A percentile compares a stretch with the other conserved stretches of the same genome.
phyloP scores from a whole-genome alignment of 2,888 invertebrate genomes.

The Linnaemya vulpina region DNA sequence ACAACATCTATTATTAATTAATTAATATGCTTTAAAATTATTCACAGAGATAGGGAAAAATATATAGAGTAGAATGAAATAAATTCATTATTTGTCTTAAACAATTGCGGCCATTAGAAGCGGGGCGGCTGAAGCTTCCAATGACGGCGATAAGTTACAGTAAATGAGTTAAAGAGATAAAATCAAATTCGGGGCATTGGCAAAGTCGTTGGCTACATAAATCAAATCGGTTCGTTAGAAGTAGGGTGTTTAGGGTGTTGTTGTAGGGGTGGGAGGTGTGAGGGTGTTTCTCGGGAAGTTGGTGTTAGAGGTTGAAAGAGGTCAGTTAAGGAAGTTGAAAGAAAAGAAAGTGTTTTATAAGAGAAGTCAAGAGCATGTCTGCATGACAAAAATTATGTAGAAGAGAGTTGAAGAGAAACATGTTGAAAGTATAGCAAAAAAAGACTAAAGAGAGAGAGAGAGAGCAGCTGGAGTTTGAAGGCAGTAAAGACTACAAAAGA shows the following conservation, averaged over 20 bases:
- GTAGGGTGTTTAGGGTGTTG: not conserved
- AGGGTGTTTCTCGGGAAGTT: not conserved
- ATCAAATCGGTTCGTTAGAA: slow-evolving; percentile 45
- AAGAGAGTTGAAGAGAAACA: not conserved
- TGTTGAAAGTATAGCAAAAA: not conserved
- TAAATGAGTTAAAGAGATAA: slow-evolving; percentile 41
- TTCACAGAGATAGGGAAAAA: slow-evolving; percentile 54
- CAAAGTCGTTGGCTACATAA: slow-evolving; percentile 66
- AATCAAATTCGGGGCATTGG: slow-evolving; percentile 68
- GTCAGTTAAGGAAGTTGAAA: not conserved
- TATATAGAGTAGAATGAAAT: slow-evolving; percentile 31
- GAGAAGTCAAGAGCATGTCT: not conserved
- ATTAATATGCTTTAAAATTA: slow-evolving; percentile 62
- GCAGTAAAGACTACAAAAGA: too few relatives aligned
- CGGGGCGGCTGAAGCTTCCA: not conserved
- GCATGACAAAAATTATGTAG: not conserved
- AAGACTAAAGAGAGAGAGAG: not conserved
- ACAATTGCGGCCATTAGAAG: slow-evolving; percentile 54
- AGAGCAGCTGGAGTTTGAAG: slow-evolving; percentile 8
- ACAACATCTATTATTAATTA: slow-evolving; percentile 76
- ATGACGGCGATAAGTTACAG: slow-evolving; percentile 5
- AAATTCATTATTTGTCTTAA: slow-evolving; percentile 63
- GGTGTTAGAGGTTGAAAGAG: slow-evolving; percentile 5
- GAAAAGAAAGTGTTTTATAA: not conserved
- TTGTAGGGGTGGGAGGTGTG: slow-evolving; percentile 17